These are phyloP conservation scores for Eurytoma californica DNA, from an alignment of 2,888 invertebrate species.

Conservation along the genomic window DNA sequence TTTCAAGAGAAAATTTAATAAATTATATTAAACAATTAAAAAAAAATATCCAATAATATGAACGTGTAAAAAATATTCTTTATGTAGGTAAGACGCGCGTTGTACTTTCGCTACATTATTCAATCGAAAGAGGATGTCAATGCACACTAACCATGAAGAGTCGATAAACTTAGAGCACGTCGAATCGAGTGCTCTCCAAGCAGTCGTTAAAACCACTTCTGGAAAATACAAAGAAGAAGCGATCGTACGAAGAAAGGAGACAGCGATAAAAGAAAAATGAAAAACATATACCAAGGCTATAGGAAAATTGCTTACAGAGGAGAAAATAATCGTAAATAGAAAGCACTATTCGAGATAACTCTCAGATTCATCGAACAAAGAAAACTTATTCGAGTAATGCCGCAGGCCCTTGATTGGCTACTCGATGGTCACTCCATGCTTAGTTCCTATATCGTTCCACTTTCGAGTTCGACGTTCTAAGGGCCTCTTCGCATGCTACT, in stretches of 20 bases:
- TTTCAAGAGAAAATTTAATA: too few relatives aligned
- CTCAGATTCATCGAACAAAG: background rate
- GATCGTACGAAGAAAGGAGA: background rate
- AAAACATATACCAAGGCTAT: too few relatives aligned
- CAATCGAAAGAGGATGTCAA: conserved; percentile 3
- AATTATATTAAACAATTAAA: too few relatives aligned
- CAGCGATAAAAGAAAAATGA: background rate
- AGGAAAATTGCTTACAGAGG: background rate
- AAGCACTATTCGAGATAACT: too few relatives aligned
- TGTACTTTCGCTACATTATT: conserved; percentile 1
- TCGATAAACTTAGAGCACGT: conserved; percentile 1
- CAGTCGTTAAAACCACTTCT: conserved; percentile 7
- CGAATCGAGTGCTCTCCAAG: conserved; percentile 6
- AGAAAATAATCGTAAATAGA: conserved; percentile 16
- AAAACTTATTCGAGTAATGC: background rate
- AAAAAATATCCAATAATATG: too few relatives aligned
- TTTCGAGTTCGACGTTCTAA: background rate
- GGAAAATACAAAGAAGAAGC: background rate
- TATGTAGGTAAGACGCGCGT: background rate
- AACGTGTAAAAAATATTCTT: background rate
- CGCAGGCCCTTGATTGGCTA: background rate
- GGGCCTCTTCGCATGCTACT: background rate
- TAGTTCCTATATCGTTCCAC: background rate
- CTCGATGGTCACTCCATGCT: conserved; percentile 9
- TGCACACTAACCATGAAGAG: background rate